Evolutionary conservation across 2,888 invertebrate genomes (phyloP).

Genomic region (Ectropis crepuscularia): DNA sequence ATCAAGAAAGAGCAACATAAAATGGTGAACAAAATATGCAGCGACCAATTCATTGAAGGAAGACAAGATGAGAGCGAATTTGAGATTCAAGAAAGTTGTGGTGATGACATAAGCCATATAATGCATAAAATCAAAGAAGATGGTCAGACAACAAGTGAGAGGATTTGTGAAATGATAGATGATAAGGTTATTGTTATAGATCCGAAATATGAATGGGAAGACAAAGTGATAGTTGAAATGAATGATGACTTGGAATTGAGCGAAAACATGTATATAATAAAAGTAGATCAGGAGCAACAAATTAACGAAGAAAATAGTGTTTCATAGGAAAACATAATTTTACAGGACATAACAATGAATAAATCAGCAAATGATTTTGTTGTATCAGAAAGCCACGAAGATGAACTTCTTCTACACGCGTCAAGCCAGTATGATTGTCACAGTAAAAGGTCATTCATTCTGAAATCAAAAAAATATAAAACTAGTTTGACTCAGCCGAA

Average conservation of each 20-base stretch:
- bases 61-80: conserved; percentile 4
- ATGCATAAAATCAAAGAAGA: conserved; percentile 4
- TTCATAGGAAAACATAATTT: not conserved
- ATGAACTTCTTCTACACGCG: conserved; percentile 2
- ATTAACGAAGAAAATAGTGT: conserved; percentile 4
- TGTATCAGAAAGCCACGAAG: conserved; percentile 4
- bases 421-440: conserved; percentile 4
- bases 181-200: conserved; percentile 4
- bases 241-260: conserved; percentile 4
- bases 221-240: conserved; percentile 4
- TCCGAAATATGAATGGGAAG: conserved; percentile 4
- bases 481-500: conserved; percentile 4
- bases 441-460: conserved; percentile 4
- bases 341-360: conserved; percentile 4
- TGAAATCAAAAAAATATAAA: conserved; percentile 4
- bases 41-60: conserved; percentile 4
- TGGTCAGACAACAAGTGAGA: conserved; percentile 4
- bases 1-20: conserved; percentile 4
- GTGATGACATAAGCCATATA: conserved; percentile 4
- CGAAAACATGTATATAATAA: conserved; percentile 1
- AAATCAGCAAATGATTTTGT: conserved; percentile 4
- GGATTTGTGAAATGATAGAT: conserved; percentile 4
- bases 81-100: conserved; percentile 3
- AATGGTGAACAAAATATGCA: conserved; percentile 4
- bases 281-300: conserved; percentile 4